Evolutionary conservation across 2,888 invertebrate species (phyloP), one percentile per base, ranked within the genome.

Genomic region (Tethea ocularis): DNA sequence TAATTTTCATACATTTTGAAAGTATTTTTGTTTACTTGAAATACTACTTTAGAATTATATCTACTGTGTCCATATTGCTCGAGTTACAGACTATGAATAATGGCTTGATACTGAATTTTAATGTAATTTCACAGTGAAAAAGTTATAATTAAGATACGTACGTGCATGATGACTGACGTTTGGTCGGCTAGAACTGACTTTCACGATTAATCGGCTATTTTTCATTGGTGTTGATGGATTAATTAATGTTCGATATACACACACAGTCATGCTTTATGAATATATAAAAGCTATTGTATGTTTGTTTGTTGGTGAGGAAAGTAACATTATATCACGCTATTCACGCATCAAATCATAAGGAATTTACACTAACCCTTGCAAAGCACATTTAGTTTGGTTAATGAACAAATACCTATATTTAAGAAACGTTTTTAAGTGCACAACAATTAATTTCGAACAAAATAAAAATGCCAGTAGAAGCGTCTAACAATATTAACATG

Each of bases 21-120:
- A 5, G 8, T 29, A 29, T 29, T 29, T 29, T 26, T 26, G 6
- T 11, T 33, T 13, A 46, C 10, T 46, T 15, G 36, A 10, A 20
- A 20, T 20, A 46, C 46, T 46, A 20, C 46, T 20, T 8, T 20
- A 20, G 10, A 41, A 17, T 20, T 17, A 46, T n/a, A 20, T 10
- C 10, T 20, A 46, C 46, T 46, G 46, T 46, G 46, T 17, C 46
- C 10, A 46, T n/a, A 46, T 20, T 46, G 46, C 46, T 10, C 46
- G 46, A 46, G 20, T 46, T 46, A 20, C 20, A 46, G 46, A 46
- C 46, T 46, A 46, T 46, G 46, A 46, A 46, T 46, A 46, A 46
- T 46, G 20, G 20, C 20, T 46, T 46, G 46, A 46, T 46, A 46
- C 46, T 20, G 46, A 46, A 46, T 46, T 46, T 46, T 41, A 41